phyloP scores from a whole-genome alignment of 2,797 vertebrate genomes.

The Pitangus sulphuratus region DNA sequence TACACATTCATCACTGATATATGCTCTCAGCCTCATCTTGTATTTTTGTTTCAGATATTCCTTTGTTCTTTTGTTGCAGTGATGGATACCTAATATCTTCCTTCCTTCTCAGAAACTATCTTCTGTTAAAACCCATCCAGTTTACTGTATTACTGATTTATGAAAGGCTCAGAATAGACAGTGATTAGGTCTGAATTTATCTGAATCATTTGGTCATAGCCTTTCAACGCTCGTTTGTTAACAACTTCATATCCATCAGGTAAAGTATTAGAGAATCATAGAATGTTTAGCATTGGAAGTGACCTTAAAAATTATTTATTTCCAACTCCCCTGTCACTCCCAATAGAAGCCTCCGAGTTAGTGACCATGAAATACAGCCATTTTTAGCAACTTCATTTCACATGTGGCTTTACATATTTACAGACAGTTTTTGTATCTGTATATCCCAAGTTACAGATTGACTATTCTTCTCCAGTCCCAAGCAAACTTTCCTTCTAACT shows the following conservation, averaged over 20 bases:
- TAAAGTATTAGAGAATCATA: not conserved
- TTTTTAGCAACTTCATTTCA: not conserved
- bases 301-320: not conserved
- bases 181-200: not conserved
- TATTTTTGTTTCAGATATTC: not conserved
- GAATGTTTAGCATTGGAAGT: not conserved
- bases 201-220: not conserved
- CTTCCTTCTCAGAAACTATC: not conserved
- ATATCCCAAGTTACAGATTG: not conserved
- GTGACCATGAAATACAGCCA: not conserved
- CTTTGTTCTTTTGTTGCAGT: not conserved
- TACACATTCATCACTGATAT: not conserved
- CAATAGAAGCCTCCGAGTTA: not conserved
- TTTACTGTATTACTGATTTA: not conserved
- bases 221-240: not conserved
- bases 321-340: not conserved
- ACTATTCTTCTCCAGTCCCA: not conserved
- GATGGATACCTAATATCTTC: not conserved
- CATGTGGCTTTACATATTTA: not conserved
- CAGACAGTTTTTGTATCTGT: not conserved
- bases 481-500: not conserved
- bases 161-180: not conserved
- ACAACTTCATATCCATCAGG: not conserved
- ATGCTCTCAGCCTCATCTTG: not conserved
- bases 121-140: not conserved